These are phyloP conservation scores for Rhegmatorhina hoffmannsi DNA, from an alignment of 2,113 vertebrate genomes.

Conservation along the genomic window DNA sequence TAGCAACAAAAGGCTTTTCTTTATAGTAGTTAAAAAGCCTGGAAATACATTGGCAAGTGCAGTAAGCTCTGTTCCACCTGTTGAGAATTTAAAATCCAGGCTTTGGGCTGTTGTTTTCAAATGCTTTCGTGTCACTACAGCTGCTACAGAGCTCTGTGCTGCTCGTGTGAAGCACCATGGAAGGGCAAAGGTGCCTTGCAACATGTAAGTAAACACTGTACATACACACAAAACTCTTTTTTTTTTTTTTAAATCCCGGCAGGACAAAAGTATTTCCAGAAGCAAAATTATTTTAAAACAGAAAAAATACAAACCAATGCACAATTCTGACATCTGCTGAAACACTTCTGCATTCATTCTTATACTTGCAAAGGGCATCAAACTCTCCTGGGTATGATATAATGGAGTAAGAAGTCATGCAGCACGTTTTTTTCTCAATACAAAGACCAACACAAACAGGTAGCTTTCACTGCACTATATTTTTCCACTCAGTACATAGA, in stretches of 20 bases:
- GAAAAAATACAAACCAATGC: not conserved
- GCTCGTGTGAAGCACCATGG: fast-evolving
- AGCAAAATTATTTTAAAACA: not conserved
- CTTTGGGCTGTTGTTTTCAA: not conserved
- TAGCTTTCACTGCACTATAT: not conserved
- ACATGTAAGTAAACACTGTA: not conserved
- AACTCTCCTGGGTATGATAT: not conserved
- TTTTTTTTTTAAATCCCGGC: not conserved
- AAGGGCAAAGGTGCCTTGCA: not conserved
- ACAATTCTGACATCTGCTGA: not conserved
- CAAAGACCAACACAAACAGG: not conserved
- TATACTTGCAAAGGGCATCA: not conserved
- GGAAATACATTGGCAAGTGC: not conserved
- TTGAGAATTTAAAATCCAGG: conserved; percentile 42
- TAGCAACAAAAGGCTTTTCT: not conserved
- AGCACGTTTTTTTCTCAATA: not conserved
- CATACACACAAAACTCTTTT: not conserved
- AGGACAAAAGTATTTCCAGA: not conserved
- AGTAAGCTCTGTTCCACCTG: not conserved
- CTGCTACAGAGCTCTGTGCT: not conserved
- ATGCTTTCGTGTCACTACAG: not conserved
- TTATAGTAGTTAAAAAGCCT: not conserved
- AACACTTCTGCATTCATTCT: not conserved
- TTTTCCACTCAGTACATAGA: not conserved
- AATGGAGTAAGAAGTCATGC: not conserved